Evolutionary conservation across 2,113 vertebrate species (phyloP).

Genomic region (Taxidea taxus): DNA sequence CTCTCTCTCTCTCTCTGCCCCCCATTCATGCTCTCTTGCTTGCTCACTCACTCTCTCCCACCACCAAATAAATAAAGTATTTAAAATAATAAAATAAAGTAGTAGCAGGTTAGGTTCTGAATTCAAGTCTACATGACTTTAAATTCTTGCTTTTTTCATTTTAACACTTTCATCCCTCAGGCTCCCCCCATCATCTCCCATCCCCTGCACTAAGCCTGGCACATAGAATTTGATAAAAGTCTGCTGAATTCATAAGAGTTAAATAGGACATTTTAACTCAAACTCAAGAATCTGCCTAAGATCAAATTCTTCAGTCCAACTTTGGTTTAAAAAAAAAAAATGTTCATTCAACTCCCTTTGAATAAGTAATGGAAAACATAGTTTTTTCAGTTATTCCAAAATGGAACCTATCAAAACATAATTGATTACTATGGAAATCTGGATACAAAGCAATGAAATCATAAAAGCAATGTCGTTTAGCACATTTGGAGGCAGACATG

Average conservation of each 20-base stretch:
- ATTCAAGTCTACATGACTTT: neutral
- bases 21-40: no score
- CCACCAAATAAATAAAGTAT: neutral
- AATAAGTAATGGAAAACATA: neutral
- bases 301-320: conserved; percentile 42
- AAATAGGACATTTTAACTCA: neutral
- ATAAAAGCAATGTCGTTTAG: neutral
- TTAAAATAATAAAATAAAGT: neutral
- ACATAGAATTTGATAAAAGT: neutral
- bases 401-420: conserved; percentile 10
- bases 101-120: neutral
- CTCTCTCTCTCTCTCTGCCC: no score
- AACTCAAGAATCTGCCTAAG: conserved; percentile 22
- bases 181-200: neutral
- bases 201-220: neutral
- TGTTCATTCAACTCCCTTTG: neutral
- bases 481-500: neutral
- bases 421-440: conserved; percentile 16
- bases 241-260: neutral
- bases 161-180: conserved; percentile 14
- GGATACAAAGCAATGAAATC: conserved; percentile 29
- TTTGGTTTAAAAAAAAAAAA: conserved; percentile 23
- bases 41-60: no score
- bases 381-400: conserved; percentile 28
- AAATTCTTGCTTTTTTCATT: conserved; percentile 38